These are phyloP conservation scores for Spondyliosoma cantharus DNA, from an alignment of 2,797 vertebrate genomes.

Conservation along the genomic window DNA sequence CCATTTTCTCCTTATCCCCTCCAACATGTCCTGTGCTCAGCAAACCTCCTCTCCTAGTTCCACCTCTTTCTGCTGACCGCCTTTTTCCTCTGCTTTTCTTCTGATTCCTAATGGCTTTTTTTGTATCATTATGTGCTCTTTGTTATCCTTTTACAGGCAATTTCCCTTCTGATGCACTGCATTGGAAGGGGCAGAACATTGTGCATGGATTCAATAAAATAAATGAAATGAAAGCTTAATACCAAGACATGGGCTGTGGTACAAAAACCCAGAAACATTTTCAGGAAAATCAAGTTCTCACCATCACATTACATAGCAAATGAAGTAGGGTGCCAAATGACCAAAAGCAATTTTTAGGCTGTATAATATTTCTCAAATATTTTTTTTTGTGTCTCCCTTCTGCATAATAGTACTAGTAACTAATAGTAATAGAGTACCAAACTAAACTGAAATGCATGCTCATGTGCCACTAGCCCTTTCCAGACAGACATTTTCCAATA, in stretches of 20 bases:
- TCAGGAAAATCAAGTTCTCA: constrained; percentile 14
- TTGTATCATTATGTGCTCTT: constrained; percentile 38
- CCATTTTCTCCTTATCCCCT: constrained; percentile 18
- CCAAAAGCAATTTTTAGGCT: neutral
- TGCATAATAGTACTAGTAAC: neutral
- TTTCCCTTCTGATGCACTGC: constrained; percentile 47
- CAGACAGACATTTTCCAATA: too few species aligned
- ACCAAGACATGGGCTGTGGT: constrained; percentile 6
- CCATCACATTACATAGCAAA: neutral
- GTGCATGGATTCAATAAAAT: constrained; percentile 43
- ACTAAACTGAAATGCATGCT: neutral
- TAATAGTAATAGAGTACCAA: neutral
- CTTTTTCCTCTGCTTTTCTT: constrained; percentile 25
- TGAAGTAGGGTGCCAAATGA: neutral
- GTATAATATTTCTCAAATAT: neutral
- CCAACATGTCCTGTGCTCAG: constrained; percentile 32
- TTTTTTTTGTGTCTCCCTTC: neutral
- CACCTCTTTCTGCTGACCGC: constrained; percentile 44
- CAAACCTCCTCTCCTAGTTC: constrained; percentile 27
- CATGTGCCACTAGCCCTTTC: neutral
- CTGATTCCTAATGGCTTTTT: constrained; percentile 25
- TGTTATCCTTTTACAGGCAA: constrained; percentile 47
- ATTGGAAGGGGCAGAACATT: constrained; percentile 29
- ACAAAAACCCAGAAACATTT: constrained; percentile 23
- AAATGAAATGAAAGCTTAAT: constrained; percentile 52